Conservation (phyloP, 2,888 invertebrate genomes). For the Hoplodrina ambigua region DNA sequence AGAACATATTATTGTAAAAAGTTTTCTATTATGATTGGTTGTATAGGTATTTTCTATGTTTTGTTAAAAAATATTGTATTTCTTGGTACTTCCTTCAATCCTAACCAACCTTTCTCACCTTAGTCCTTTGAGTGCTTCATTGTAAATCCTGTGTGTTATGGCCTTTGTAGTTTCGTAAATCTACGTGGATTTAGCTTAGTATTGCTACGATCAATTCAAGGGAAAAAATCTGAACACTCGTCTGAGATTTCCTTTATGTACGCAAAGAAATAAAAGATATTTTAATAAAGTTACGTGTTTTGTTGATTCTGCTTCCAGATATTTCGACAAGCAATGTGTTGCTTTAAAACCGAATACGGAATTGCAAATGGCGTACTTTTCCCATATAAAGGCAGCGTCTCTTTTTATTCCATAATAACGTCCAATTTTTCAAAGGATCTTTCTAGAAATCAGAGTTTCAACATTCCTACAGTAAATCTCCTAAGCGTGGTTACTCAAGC, state of each 20-base stretch:
- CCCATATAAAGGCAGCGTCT: neutral
- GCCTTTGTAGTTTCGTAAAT: slow-evolving; percentile 43
- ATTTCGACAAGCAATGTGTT: slow-evolving; percentile 18
- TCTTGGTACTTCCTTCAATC: slow-evolving; percentile 7
- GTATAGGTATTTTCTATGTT: neutral
- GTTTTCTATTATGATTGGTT: slow-evolving; percentile 9
- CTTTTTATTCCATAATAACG: neutral
- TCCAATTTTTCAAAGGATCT: neutral
- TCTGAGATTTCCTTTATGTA: slow-evolving; percentile 32
- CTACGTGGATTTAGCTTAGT: slow-evolving; percentile 18
- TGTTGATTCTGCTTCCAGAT: neutral
- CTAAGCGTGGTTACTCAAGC: slow-evolving; percentile 29
- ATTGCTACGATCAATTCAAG: slow-evolving; percentile 40
- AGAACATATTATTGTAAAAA: slow-evolving; percentile 26
- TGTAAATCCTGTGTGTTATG: slow-evolving; percentile 30
- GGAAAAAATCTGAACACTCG: slow-evolving; percentile 16
- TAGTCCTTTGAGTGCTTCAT: slow-evolving; percentile 32
- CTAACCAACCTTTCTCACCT: slow-evolving; percentile 8
- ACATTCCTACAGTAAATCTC: slow-evolving; percentile 2
- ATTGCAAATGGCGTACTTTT: slow-evolving; percentile 11
- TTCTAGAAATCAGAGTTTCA: neutral
- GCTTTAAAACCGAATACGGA: slow-evolving; percentile 8
- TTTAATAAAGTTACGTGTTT: slow-evolving; percentile 7
- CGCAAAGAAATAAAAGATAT: slow-evolving; percentile 40
- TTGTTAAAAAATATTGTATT: slow-evolving; percentile 19